Conservation (phyloP, 2,888 invertebrate species). For the Taphrorychus bicolor region DNA sequence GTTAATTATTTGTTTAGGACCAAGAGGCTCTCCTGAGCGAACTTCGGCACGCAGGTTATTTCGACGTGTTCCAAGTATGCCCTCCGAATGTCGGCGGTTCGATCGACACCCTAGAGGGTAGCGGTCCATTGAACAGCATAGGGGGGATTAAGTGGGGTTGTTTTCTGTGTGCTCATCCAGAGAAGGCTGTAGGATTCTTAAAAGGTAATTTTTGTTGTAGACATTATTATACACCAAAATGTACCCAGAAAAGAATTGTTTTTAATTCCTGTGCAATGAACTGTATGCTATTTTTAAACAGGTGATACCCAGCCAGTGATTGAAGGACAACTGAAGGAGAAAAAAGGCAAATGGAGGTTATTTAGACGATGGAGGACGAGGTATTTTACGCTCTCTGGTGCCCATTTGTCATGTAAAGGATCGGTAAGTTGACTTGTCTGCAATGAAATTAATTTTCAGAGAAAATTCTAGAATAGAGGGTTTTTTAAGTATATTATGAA, state of each 20-base stretch:
- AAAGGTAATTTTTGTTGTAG: slow-evolving; percentile 62
- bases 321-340: slow-evolving; percentile 90
- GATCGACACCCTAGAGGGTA: slow-evolving; percentile 58
- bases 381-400: slow-evolving; percentile 93
- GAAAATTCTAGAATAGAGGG: no score
- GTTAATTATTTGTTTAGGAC: slow-evolving; percentile 59
- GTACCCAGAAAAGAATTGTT: neutral
- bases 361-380: slow-evolving; percentile 92
- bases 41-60: slow-evolving; percentile 84
- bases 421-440: slow-evolving; percentile 66
- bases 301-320: slow-evolving; percentile 85
- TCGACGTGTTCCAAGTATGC: slow-evolving; percentile 90
- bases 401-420: slow-evolving; percentile 86
- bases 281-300: slow-evolving; percentile 35
- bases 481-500: no score
- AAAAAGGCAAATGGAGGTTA: slow-evolving; percentile 90
- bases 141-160: slow-evolving; percentile 84
- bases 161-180: slow-evolving; percentile 92
- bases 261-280: neutral
- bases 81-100: slow-evolving; percentile 60
- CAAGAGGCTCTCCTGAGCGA: slow-evolving; percentile 88
- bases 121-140: slow-evolving; percentile 46
- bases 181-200: slow-evolving; percentile 84
- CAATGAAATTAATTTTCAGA: neutral
- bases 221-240: no score